A percentile compares a stretch with the other conserved stretches of the same genome.
Evolutionary conservation across 2,797 vertebrate genomes (phyloP).

Genomic region (Lates japonicus): DNA sequence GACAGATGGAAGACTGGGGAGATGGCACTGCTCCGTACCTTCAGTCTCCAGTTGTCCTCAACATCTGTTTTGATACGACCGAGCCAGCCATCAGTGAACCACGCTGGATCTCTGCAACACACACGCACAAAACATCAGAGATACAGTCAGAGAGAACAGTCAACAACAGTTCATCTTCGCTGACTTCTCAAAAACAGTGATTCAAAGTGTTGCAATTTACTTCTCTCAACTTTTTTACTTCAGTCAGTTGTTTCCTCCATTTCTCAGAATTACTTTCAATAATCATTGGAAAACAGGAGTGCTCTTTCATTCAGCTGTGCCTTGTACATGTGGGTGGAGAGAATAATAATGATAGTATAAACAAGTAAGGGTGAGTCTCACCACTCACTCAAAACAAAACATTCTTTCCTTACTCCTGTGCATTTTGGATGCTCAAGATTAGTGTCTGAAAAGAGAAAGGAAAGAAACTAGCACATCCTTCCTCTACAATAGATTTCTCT

Average conservation of each 20-base stretch:
- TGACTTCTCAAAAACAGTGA: neutral
- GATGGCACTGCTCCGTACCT: constrained; percentile 84
- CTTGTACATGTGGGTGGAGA: neutral
- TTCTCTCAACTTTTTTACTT: neutral
- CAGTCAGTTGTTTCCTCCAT: neutral
- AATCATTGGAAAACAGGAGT: neutral
- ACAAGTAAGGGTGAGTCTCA: neutral
- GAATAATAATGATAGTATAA: neutral
- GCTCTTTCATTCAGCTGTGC: neutral
- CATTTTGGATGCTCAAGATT: neutral
- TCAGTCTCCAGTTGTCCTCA: constrained; percentile 96
- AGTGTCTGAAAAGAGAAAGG: too few species aligned
- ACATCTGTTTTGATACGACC: constrained; percentile 94
- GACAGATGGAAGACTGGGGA: neutral
- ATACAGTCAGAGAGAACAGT: constrained; percentile 2
- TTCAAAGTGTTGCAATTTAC: neutral
- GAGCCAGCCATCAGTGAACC: constrained; percentile 94
- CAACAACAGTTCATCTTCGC: neutral
- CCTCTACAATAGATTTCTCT: neutral
- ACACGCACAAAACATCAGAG: constrained; percentile 5
- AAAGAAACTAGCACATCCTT: neutral
- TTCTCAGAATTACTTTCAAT: neutral
- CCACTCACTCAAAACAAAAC: neutral
- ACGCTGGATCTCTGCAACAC: constrained; percentile 90
- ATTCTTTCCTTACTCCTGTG: neutral